phyloP scores from a whole-genome alignment of 2,888 invertebrate species.

The Diloba caeruleocephala region DNA sequence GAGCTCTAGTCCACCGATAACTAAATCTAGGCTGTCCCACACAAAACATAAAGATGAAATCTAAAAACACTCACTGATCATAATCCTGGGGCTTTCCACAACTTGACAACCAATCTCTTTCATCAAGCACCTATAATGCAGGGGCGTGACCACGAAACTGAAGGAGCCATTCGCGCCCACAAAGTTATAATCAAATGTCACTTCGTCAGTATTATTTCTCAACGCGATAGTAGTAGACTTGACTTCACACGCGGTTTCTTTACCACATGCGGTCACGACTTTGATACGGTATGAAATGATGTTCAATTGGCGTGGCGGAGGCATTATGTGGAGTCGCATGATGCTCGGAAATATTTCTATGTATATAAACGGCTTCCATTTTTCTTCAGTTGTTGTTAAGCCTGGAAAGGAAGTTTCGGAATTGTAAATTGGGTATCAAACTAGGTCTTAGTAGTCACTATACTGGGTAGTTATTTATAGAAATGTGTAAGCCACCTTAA shows the following conservation, averaged over 20 bases:
- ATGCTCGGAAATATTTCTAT: conserved; percentile 75
- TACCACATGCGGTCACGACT: conserved; percentile 65
- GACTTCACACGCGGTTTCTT: conserved; percentile 59
- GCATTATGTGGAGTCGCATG: conserved; percentile 77
- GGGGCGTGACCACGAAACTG: conserved; percentile 76
- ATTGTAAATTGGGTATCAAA: too few relatives aligned
- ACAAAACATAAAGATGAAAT: too few relatives aligned
- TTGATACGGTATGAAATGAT: conserved; percentile 71
- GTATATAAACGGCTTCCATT: conserved; percentile 83
- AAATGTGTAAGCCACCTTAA: too few relatives aligned
- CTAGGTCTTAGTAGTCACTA: too few relatives aligned
- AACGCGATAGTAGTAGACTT: conserved; percentile 55
- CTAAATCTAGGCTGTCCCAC: too few relatives aligned
- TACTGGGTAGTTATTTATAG: too few relatives aligned
- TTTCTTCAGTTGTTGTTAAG: conserved; percentile 67
- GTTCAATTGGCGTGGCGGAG: conserved; percentile 72
- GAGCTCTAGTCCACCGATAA: too few relatives aligned
- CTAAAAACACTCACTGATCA: conserved; percentile 76
- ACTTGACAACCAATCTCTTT: conserved; percentile 59
- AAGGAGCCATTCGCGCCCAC: conserved; percentile 72
- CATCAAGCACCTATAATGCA: conserved; percentile 66
- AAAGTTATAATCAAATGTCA: conserved; percentile 73
- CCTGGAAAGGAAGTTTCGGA: too few relatives aligned
- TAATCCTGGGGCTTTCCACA: conserved; percentile 77
- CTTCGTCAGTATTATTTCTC: conserved; percentile 69